A percentile compares a stretch with the other conserved stretches of the same genome.
Evolutionary conservation across 2,113 vertebrate genomes (phyloP).

Genomic region (Cyprinodon brontotheroides): DNA sequence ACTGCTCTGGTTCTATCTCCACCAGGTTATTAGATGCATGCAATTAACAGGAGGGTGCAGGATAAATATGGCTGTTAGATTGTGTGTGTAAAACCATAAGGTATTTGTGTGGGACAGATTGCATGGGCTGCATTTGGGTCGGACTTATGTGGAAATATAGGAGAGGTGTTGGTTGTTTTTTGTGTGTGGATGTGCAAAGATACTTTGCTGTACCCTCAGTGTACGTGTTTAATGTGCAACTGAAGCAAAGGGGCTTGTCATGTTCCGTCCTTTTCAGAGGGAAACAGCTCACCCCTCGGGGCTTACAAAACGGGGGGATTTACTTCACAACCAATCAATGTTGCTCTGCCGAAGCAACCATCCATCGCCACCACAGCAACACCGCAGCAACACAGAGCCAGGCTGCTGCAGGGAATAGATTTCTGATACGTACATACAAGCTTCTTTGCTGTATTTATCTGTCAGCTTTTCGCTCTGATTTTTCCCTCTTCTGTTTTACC

Average conservation of each 20-base stretch:
- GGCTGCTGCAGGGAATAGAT: constrained; percentile 53
- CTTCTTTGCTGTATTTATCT: constrained; percentile 41
- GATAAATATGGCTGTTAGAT: constrained; percentile 60
- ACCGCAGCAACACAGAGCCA: constrained; percentile 34
- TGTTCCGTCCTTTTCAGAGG: constrained; percentile 59
- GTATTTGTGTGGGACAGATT: constrained; percentile 56
- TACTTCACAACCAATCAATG: constrained; percentile 66
- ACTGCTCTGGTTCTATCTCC: constrained; percentile 61
- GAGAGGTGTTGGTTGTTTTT: background rate
- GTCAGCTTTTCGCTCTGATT: constrained; percentile 17
- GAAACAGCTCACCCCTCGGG: constrained; percentile 39
- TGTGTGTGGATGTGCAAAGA: background rate
- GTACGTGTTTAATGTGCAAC: constrained; percentile 34
- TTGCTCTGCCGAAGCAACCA: constrained; percentile 54
- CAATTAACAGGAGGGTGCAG: constrained; percentile 60
- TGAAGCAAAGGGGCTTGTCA: constrained; percentile 35
- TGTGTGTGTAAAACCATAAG: constrained; percentile 21
- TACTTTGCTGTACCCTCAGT: constrained; percentile 19
- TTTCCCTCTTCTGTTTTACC: constrained; percentile 6
- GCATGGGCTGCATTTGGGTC: constrained; percentile 58
- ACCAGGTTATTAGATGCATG: constrained; percentile 67
- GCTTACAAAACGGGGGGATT: constrained; percentile 25
- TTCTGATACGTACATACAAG: constrained; percentile 23
- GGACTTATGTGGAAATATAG: constrained; percentile 43
- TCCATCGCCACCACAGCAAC: constrained; percentile 63